A percentile compares a stretch with the other conserved stretches of the same genome.
phyloP scores from a whole-genome alignment of 2,888 invertebrate species.

The Penaeus monodon region DNA sequence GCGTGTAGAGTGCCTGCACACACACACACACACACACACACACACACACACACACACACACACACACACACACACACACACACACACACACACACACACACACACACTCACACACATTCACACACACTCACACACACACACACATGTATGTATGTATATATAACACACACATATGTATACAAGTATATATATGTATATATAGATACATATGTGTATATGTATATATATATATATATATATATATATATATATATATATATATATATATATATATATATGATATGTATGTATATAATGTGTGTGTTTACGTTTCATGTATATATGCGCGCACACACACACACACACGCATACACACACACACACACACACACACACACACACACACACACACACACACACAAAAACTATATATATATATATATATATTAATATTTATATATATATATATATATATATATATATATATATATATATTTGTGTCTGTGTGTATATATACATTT shows the following conservation, averaged over 20 bases:
- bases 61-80: too few relatives aligned
- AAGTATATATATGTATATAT: neutral
- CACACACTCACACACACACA: too few relatives aligned
- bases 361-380: constrained; percentile 4
- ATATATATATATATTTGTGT: neutral
- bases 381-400: neutral
- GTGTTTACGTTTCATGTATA: neutral
- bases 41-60: too few relatives aligned
- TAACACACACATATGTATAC: neutral
- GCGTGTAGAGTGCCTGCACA: too few relatives aligned
- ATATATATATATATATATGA: neutral
- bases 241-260: constrained; percentile 15
- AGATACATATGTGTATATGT: neutral
- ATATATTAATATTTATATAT: neutral
- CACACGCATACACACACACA: neutral
- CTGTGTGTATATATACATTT: too few relatives aligned
- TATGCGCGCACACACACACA: neutral
- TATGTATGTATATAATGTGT: neutral
- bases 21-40: too few relatives aligned
- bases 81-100: too few relatives aligned
- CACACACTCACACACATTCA: too few relatives aligned
- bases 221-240: constrained; percentile 13
- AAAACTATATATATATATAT: constrained; percentile 1
- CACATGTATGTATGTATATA: too few relatives aligned
- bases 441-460: too few relatives aligned